A percentile compares a stretch with the other conserved stretches of the same genome.
These are phyloP conservation scores for Thaleichthys pacificus DNA, from an alignment of 2,797 vertebrate species.

Conservation along the genomic window DNA sequence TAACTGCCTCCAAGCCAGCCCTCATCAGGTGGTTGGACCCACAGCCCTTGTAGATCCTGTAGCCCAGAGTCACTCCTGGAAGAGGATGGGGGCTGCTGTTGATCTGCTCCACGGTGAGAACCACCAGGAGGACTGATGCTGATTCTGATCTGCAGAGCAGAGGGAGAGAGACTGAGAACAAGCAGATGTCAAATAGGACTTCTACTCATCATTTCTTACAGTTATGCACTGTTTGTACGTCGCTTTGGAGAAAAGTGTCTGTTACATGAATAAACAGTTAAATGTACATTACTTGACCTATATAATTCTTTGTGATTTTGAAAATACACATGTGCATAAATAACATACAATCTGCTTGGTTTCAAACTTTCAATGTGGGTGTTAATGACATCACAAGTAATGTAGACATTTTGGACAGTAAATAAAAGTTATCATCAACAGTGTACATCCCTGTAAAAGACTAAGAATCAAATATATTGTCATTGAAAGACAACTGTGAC, in stretches of 20 bases:
- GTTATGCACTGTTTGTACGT: no score
- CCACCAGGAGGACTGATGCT: background rate
- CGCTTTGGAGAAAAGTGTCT: no score
- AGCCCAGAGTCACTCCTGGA: conserved; percentile 47
- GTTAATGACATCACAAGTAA: no score
- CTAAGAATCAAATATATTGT: background rate
- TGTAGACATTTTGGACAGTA: no score
- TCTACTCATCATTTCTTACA: no score
- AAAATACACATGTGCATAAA: background rate
- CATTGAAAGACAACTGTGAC: no score
- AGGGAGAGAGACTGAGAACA: background rate
- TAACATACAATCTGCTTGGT: background rate
- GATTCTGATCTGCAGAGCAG: background rate
- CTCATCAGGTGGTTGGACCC: background rate
- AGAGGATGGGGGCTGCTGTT: conserved; percentile 40
- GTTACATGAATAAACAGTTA: no score
- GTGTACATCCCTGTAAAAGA: conserved; percentile 21
- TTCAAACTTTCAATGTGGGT: no score
- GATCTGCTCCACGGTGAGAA: conserved; percentile 28
- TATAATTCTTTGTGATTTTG: no score
- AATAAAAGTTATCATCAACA: no score
- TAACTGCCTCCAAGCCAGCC: background rate
- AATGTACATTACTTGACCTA: no score
- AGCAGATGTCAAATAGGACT: no score
- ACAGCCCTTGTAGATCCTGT: conserved; percentile 45